Evolutionary conservation across 2,888 invertebrate species (phyloP), one percentile per base, ranked within the genome.

Genomic region (Drosophila siamana): DNA sequence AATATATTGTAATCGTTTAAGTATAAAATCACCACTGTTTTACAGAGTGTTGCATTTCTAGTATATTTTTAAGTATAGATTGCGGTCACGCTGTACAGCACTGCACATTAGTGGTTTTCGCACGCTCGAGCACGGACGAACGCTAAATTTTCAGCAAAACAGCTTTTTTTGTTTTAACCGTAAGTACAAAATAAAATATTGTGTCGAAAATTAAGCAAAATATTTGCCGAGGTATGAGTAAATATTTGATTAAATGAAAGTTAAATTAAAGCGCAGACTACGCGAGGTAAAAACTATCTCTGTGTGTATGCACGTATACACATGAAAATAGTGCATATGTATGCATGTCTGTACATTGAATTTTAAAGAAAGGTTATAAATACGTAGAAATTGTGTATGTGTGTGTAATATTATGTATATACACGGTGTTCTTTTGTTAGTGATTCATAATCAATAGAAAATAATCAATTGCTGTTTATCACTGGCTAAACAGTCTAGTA

Each of bases 111-210:
- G 65, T 76, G 48, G 33, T 60, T 74, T 76, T 76, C 62, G 40
- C 74, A 75, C 69, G 50, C 61, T 62, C 50, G 50, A 38, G 44
- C 26, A 69, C 69, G 62, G 59, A 73, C 69, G 56, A 62, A 68
- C 66, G 66, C 65, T 71, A 60, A 57, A 67, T 78, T 86, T 89
- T 89, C 81, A 89, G 90, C 89, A 88, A 88, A 91, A 91, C 91
- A 85, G 83, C 88, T 91, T 91, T 90, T 91, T 91, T 91, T 91
- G 91, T 91, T 91, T 91, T 91, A 91, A 91, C 86, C 90, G 91
- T 91, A 89, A 91, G 91, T 91, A 91, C 13, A 41, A n/a, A 40
- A 47, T 16, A 11, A 4, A 26, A 9, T 54, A 11, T 43, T 44
- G 40, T 11, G n/a, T 40, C 2, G 22, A 28, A 40, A 40, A 2